Base-by-base conservation (phyloP, 1,140 invertebrate genomes). In the Caenorhabditis briggsae region DNA sequence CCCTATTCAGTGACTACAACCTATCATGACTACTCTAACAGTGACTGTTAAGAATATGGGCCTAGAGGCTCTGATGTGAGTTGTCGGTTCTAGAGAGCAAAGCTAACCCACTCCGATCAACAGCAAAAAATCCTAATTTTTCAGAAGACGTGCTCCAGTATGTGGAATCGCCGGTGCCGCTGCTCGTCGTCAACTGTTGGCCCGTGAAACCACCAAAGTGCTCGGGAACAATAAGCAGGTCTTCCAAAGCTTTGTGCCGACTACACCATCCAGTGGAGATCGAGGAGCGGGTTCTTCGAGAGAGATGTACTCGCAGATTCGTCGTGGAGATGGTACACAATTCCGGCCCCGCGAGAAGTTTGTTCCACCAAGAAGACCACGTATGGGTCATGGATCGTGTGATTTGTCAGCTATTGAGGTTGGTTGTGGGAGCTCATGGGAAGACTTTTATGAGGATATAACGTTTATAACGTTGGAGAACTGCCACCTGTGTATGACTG, bases 381-480 rank as follows among this genome's bases (percentile, higher is more conserved):
- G n/a, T 11, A 78, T 78, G 70, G 70, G 70, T 2, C 2, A 50
- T n/a, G 70, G 70, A 23, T 46, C 56, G 16, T 25, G 70, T n/a
- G 70, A 78, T 50, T 46, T 78, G 20, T 78, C 70, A 9, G 70
- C 70, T 50, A 78, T 78, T 78, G 70, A 78, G 70, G 70, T 78
- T 53, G 9, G 70, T 33, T 61, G n/a, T 61, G 9, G 2, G 23
- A 2, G 23, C 9, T 20, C 56, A 20, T 8, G 16, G 5, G 56
- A 58, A 9, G 56, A n/a, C 20, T n/a, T 20, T 20, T 11, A n/a
- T n/a, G n/a, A n/a, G n/a, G n/a, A n/a, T n/a, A n/a, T 53, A 5
- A 11, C 16, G 11, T 2, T 1, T 53, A 53, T 53, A 53, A 33
- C 33, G 33, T 1, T 33, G 33, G 33, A 33, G 33, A 33, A 33